A percentile compares a stretch with the other conserved stretches of the same genome.
phyloP scores from a whole-genome alignment of 2,797 vertebrate genomes.

The Rallus crepitans region DNA sequence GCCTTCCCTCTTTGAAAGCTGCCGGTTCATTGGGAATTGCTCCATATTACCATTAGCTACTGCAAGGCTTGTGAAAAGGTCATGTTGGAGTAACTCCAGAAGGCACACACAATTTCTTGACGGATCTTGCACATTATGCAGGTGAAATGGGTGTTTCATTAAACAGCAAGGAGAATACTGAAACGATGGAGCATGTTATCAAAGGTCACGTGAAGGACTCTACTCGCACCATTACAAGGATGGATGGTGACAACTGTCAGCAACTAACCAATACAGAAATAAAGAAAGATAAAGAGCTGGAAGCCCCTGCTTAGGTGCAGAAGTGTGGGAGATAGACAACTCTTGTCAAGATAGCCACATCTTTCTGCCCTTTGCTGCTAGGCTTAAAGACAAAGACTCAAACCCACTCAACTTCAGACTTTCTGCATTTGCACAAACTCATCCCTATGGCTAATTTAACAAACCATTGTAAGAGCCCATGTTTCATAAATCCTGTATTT shows the following conservation, averaged over 20 bases:
- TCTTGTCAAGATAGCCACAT: neutral
- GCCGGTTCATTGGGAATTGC: neutral
- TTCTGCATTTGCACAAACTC: neutral
- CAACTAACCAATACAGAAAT: neutral
- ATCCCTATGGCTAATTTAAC: neutral
- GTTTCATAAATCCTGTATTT: neutral
- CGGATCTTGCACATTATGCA: neutral
- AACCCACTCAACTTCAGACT: neutral
- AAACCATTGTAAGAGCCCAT: neutral
- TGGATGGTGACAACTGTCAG: slow-evolving; percentile 24
- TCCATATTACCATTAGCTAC: neutral
- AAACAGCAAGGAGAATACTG: slow-evolving; percentile 9
- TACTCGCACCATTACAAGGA: neutral
- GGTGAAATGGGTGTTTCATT: slow-evolving; percentile 67
- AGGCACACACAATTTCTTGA: slow-evolving; percentile 17
- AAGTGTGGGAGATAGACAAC: neutral
- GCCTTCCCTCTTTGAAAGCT: slow-evolving; percentile 32
- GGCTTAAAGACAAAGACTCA: neutral
- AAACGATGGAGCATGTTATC: neutral
- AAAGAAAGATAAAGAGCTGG: neutral
- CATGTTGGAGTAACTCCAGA: slow-evolving; percentile 47
- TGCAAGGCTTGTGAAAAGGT: slow-evolving; percentile 53
- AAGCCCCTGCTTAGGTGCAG: neutral
- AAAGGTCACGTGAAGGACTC: slow-evolving; percentile 44
- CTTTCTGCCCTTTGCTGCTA: neutral